Base-by-base conservation (phyloP, 2,113 vertebrate genomes). In the Heterotis niloticus region DNA sequence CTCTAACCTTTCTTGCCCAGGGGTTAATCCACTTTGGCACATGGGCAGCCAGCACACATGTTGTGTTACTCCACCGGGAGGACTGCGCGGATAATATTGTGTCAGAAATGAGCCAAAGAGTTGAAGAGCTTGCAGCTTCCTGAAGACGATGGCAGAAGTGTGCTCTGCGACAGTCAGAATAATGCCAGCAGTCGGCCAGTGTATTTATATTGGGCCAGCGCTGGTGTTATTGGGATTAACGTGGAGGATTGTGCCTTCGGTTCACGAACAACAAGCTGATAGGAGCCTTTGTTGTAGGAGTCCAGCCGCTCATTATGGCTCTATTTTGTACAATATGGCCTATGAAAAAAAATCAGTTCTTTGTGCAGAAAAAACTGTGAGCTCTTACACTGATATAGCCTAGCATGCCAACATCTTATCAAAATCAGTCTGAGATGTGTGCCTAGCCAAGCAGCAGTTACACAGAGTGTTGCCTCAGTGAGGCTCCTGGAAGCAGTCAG, bases 221-320 rank as follows among this genome's bases (percentile, higher is more conserved):
- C 87, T 90, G 88, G 88, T 86, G 86, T 90, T 90, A 91, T 91
- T 90, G 87, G 86, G 86, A 91, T 83, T 81, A 88, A 87, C 82
- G 83, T 83, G 84, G 77, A 75, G 88, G 64, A 77, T 77, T 67
- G 17, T 23, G 51, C 18, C 26, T 13, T 65, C 9, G n/a, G 64
- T n/a, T 77, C 56, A 77, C 76, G 44, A 2, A 28, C 71, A 74
- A 74, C 59, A 74, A 23, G n/a, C 52, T 57, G 23, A n/a, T 34
- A 74, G 57, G 23, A 12, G 51, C 71, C 54, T 74, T 26, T 28
- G 71, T 62, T 26, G 23, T 23, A 24, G 10, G 44, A 51, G 34
- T 12, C 34, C 64, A 34, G 20, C 24, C 59, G 52, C 26, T 69
- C 51, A 29, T 59, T 44, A 44, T 44, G 34, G 23, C 56, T 57